A percentile compares a stretch with the other conserved stretches of the same genome.
phyloP scores from a whole-genome alignment of 92 coral and sea anemone species.

The Bergia puertoricense region DNA sequence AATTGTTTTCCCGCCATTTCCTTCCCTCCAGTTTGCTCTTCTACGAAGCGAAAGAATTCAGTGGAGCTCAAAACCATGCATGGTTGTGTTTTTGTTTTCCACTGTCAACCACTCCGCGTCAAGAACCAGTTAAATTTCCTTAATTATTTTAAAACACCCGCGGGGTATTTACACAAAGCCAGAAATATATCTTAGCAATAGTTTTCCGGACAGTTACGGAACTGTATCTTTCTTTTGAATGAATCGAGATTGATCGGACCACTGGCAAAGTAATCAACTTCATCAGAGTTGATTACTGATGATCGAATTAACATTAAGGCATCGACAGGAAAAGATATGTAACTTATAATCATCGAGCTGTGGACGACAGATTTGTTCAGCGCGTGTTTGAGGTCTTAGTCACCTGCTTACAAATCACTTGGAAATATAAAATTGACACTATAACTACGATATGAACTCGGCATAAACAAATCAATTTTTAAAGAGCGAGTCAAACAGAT shows the following conservation, averaged over 20 bases:
- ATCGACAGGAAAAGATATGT: background rate
- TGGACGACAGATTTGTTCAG: no score
- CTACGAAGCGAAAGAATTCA: no score
- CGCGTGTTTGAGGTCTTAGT: background rate
- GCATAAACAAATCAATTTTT: background rate
- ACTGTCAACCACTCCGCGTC: background rate
- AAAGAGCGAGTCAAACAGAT: background rate
- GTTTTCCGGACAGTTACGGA: background rate
- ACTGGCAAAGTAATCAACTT: background rate
- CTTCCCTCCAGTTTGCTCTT: background rate
- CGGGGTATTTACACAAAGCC: background rate
- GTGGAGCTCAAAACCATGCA: background rate
- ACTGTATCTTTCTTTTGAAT: background rate
- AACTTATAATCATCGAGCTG: background rate
- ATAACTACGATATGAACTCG: background rate
- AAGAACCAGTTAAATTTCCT: background rate
- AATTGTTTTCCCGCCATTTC: background rate
- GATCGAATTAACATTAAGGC: background rate
- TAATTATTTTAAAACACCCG: background rate
- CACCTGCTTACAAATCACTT: background rate
- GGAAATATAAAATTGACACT: background rate
- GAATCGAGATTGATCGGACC: background rate
- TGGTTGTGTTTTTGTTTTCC: background rate
- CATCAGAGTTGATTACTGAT: no score
- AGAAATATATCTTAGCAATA: background rate